A percentile compares a stretch with the other conserved stretches of the same genome.
These are phyloP conservation scores for Xenops minutus DNA, from an alignment of 2,797 vertebrate species.

Conservation along the genomic window DNA sequence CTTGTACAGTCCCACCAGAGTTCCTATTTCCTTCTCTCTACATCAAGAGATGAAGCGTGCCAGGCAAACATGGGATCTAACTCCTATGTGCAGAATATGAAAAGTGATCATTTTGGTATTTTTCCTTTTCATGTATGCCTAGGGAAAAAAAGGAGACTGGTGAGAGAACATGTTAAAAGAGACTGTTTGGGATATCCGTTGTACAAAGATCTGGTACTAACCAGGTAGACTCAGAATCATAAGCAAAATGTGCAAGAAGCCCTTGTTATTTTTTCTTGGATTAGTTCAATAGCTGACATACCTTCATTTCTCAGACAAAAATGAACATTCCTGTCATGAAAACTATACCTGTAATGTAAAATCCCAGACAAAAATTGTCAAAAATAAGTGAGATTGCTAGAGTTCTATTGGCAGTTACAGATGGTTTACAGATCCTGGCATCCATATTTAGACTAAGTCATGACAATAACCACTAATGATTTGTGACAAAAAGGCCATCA, in stretches of 20 bases:
- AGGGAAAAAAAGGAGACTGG: background rate
- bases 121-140: background rate
- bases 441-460: background rate
- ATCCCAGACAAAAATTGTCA: background rate
- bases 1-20: background rate
- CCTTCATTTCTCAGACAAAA: background rate
- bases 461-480: background rate
- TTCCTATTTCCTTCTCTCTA: background rate
- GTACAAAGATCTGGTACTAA: background rate
- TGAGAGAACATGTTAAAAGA: background rate
- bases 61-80: background rate
- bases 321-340: background rate
- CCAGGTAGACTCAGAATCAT: background rate
- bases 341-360: background rate
- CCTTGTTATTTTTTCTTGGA: background rate
- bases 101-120: background rate
- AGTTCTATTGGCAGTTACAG: background rate
- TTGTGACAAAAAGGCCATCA: background rate
- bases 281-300: background rate
- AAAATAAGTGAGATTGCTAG: background rate
- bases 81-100: background rate
- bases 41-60: background rate
- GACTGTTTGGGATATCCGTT: background rate
- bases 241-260: background rate
- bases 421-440: background rate